These are phyloP conservation scores for Crepidodera aurea DNA, from an alignment of 2,888 invertebrate species.

Conservation along the genomic window DNA sequence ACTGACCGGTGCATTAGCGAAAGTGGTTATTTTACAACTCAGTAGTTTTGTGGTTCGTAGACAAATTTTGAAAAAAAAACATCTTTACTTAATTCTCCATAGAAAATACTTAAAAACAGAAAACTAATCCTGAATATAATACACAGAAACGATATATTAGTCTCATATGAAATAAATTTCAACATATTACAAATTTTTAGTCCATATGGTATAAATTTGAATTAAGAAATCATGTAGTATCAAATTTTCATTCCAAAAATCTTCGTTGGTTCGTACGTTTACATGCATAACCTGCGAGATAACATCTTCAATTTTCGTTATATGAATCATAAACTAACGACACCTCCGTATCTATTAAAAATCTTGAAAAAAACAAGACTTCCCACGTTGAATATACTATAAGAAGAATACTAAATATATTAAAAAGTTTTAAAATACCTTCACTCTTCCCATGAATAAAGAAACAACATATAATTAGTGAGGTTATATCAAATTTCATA, in stretches of 20 bases:
- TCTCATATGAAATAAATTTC: too few species aligned
- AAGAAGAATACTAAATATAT: conserved; percentile 16
- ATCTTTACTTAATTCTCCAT: too few species aligned
- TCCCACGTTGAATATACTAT: conserved; percentile 19
- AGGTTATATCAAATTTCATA: conserved; percentile 28
- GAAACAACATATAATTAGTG: conserved; percentile 28
- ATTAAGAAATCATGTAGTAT: background rate
- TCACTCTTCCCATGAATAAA: conserved; percentile 23
- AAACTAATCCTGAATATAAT: too few species aligned
- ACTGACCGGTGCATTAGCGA: too few species aligned
- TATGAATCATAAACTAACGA: conserved; percentile 21
- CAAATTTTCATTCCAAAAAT: background rate
- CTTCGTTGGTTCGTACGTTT: background rate
- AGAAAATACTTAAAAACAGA: too few species aligned
- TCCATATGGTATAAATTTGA: background rate
- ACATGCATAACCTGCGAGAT: conserved; percentile 6
- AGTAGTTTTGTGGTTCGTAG: too few species aligned
- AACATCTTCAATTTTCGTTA: conserved; percentile 10
- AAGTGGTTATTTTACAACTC: too few species aligned
- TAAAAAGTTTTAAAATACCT: conserved; percentile 20
- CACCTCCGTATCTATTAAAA: conserved; percentile 21
- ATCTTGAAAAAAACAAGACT: conserved; percentile 19
- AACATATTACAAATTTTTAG: too few species aligned
- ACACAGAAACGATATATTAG: too few species aligned
- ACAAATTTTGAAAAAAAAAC: too few species aligned